Base-by-base conservation (phyloP, 2,888 invertebrate species). In the Loripinus fragilis region DNA sequence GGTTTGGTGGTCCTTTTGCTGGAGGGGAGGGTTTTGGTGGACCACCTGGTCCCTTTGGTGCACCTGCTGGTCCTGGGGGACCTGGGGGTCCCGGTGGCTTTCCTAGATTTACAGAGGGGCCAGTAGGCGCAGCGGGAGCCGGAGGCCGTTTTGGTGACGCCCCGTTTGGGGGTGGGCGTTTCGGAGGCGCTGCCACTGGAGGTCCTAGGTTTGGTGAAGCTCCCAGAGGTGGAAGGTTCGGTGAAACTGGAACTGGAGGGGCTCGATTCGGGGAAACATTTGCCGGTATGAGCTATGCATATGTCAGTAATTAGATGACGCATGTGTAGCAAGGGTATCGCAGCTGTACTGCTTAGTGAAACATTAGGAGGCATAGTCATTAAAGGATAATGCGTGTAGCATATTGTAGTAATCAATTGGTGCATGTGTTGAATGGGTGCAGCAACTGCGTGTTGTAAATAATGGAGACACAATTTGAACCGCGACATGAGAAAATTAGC, bases 1-100 rank as follows among this genome's bases (percentile, higher is more conserved):
- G 33, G 25, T 73, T 73, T 41, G 68, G 52, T 17, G 33, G 60
- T 60, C 60, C 50, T 17, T 28, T 28, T 30, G 72, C 52, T 28
- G n/a, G n/a, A n/a, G n/a, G n/a, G n/a, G 38, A 3, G 23, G 72
- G 45, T 0, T n/a, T 30, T 12, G 48, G 72, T 8, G 69, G 70
- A 20, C 68, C 67, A 52, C 15, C 48, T 41, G n/a, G n/a, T n/a
- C n/a, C 42, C 25, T 8, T 45, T 17, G 66, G 50, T 3, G 1
- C 30, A 3, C 66, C 66, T 20, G 72, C 50, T 20, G 23, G 60
- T 45, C 45, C 30, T 8, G 48, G 48, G 20, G 77, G 77, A 0
- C 42, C 52, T 25, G 42, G 28, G 7, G 73, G 48, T 8, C 23
- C 28, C 50, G 38, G 66, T 0, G 70, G 66, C 17, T 73, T 73